Evolutionary conservation across 2,797 vertebrate genomes (phyloP), one percentile per base, ranked within the genome.

Genomic region (Rhinella marina): DNA sequence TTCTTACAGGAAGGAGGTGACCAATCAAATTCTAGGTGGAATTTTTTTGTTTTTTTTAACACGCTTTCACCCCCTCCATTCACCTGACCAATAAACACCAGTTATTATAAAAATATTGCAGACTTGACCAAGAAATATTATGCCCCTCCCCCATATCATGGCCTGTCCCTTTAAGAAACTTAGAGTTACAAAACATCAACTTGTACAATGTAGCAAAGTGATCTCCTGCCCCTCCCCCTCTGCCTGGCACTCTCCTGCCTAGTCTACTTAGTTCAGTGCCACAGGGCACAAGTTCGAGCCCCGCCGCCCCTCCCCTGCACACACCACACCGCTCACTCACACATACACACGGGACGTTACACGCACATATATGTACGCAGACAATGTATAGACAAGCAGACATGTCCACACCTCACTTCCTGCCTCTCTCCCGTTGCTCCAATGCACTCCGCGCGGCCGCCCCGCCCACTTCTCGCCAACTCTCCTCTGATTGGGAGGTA

Each of bases 361-460:
- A 52, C 14, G 17, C 48, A 85, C 48, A 81, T 54, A 78, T 23
- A 78, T 52, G 73, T 29, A 64, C 73, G 68, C 75, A 70, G n/a
- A 81, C 50, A 56, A 54, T 16, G 70, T 86, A 86, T 11, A 79
- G 16, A 86, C 75, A 79, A 2, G 23, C 48, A 68, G 25, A 25
- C 77, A 72, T 27, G 68, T 76, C 80, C 64, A 27, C 78, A 59
- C 57, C 86, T 87, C 86, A 87, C 86, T 87, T 87, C 86, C 86
- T 82, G 86, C 68, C 82, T 87, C 70, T 87, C 66, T 86, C 77
- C 78, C 86, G 78, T 48, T 0, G 68, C 79, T 86, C 73, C 73
- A 78, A 48, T 21, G 56, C 57, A 54, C 68, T 41, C 80, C 23
- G 32, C 70, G 23, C 80, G 57, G 4, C 5, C 11, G 16, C 56